These are phyloP conservation scores for Rotaria magnacalcarata DNA, from an alignment of 2,888 invertebrate genomes.

Conservation along the genomic window DNA sequence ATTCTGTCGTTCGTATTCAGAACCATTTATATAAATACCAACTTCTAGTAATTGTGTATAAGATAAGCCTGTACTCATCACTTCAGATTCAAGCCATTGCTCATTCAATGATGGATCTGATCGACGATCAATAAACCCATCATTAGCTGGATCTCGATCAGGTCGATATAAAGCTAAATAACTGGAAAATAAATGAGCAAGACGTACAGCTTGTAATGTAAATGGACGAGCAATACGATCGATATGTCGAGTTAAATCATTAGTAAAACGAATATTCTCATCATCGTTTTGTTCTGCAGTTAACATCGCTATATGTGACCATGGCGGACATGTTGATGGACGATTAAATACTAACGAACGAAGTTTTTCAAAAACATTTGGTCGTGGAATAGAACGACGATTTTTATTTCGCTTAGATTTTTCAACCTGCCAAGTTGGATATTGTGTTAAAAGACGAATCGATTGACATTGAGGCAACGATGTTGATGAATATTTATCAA, in stretches of 20 bases:
- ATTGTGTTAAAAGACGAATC: constrained; percentile 37
- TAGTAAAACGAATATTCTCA: constrained; percentile 16
- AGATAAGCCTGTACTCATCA: constrained; percentile 39
- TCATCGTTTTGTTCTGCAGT: not conserved
- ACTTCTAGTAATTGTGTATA: constrained; percentile 44
- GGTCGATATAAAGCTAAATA: constrained; percentile 41
- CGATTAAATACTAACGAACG: constrained; percentile 33
- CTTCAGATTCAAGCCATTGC: constrained; percentile 39
- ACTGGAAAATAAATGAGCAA: constrained; percentile 44
- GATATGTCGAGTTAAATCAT: constrained; percentile 11
- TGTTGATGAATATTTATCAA: not conserved
- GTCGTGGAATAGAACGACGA: not conserved
- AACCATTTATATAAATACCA: constrained; percentile 42
- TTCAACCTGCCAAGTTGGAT: constrained; percentile 40
- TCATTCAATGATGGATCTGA: constrained; percentile 44
- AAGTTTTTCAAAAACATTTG: constrained; percentile 42
- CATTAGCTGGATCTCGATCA: constrained; percentile 40
- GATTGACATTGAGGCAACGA: constrained; percentile 15
- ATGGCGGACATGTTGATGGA: constrained; percentile 27
- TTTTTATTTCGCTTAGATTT: not conserved
- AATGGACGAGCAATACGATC: not conserved
- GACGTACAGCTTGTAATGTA: constrained; percentile 43
- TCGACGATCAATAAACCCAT: constrained; percentile 25
- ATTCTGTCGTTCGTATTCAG: constrained; percentile 45
- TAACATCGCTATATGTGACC: constrained; percentile 19